Evolutionary conservation across 2,888 invertebrate species (phyloP), one percentile per base, ranked within the genome.

Genomic region (Azorinus chamasolen): DNA sequence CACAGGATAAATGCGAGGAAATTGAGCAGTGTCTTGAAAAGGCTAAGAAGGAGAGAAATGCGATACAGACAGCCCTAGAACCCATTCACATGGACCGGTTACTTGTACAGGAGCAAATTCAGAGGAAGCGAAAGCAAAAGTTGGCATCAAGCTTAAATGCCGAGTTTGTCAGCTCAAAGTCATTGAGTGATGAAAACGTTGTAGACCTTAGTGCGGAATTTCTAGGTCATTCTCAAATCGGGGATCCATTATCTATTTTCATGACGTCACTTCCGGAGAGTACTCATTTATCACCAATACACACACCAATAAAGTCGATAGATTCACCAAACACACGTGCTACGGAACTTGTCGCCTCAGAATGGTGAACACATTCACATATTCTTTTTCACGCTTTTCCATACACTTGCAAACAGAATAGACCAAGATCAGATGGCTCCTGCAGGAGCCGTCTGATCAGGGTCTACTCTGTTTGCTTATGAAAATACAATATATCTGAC

Each of bases 1-100:
- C 88, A 0, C 90, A 90, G 59, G 89, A 89, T 55, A 80, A 83
- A 8, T 89, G 89, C 55, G 89, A 89, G 61, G 84, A 84, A 18
- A 72, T 89, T 10, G 90, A 90, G 53, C 62, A 85, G 62, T 73
- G 64, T 14, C 59, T 90, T 10, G 86, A 85, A 20, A 82, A 83
- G n/a, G 85, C 88, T 43, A 86, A 74, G 45, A 81, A 79, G 39
- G 85, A 89, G 58, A 74, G 87, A 68, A 84, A 86, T 46, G 85
- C 82, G 8, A 83, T 90, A 12, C 86, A 88, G 58, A 82, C 85
- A 20, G 90, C 88, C 10, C 68, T 90, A 6, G 72, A 87, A 18
- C 89, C 88, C 0, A 84, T 90, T 16, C 58, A 75, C 4, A 79
- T 83, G 50, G 89, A 90, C 66, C 81, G 80, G 41, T 79, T 80